Evolutionary conservation across 2,797 vertebrate species (phyloP).

Genomic region (Galaxias olidus): DNA sequence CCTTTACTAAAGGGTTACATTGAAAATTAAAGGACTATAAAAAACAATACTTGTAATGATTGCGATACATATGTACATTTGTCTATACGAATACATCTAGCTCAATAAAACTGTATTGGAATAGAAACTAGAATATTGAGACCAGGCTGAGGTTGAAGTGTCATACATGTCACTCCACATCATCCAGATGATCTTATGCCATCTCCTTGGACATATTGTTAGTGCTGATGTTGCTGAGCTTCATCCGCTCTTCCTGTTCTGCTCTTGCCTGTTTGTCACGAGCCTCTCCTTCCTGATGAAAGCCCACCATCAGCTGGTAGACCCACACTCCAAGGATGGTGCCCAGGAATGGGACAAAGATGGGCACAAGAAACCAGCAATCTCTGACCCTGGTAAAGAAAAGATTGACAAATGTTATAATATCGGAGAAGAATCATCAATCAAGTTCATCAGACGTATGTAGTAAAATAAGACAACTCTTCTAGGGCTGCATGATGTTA

Average conservation of each 20-base stretch:
- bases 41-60: conserved; percentile 8
- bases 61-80: conserved; percentile 13
- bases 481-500: too few relatives aligned
- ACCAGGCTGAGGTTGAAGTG: too few relatives aligned
- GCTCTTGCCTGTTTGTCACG: conserved; percentile 66
- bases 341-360: conserved; percentile 88
- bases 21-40: conserved; percentile 40
- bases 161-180: too few relatives aligned
- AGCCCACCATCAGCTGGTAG: conserved; percentile 94
- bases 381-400: conserved; percentile 62
- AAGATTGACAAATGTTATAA: too few relatives aligned
- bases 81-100: conserved; percentile 34
- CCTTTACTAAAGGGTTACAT: conserved; percentile 16
- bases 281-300: conserved; percentile 83
- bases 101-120: conserved; percentile 27
- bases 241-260: conserved; percentile 80
- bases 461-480: too few relatives aligned
- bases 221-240: conserved; percentile 80
- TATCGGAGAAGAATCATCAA: too few relatives aligned
- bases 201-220: conserved; percentile 71
- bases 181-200: conserved; percentile 56
- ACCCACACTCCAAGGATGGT: conserved; percentile 82
- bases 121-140: conserved; percentile 26
- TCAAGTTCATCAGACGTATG: too few relatives aligned
- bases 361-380: conserved; percentile 93